A percentile compares a stretch with the other conserved stretches of the same genome.
phyloP scores from a whole-genome alignment of 2,113 vertebrate species.

The Spea bombifrons region DNA sequence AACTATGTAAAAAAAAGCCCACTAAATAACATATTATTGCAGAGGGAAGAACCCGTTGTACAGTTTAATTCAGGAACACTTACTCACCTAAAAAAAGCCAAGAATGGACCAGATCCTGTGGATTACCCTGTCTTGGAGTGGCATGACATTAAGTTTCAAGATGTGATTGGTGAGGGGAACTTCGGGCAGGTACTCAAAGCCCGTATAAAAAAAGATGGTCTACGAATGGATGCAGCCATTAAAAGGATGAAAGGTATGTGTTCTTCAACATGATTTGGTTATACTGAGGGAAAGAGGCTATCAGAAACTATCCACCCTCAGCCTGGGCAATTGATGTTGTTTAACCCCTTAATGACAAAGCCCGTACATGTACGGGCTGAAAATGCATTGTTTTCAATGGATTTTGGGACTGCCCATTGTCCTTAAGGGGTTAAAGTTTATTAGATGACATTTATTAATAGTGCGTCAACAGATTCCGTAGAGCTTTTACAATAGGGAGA shows the following conservation, averaged over 20 bases:
- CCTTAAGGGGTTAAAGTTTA: no score
- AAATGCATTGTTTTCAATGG: no score
- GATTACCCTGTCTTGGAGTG: conserved; percentile 84
- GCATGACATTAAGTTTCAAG: conserved; percentile 89
- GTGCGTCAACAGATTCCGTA: background rate
- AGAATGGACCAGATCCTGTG: conserved; percentile 72
- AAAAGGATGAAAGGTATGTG: conserved; percentile 84
- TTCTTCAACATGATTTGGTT: no score
- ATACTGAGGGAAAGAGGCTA: background rate
- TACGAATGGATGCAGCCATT: conserved; percentile 85
- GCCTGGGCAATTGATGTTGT: background rate
- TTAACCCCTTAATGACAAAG: background rate
- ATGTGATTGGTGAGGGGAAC: conserved; percentile 86
- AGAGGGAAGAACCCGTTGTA: conserved; percentile 85
- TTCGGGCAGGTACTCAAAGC: conserved; percentile 87
- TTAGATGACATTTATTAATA: background rate
- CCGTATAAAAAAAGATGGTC: conserved; percentile 84
- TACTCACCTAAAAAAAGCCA: conserved; percentile 73
- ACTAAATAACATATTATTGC: background rate
- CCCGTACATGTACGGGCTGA: no score
- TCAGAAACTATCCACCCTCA: background rate
- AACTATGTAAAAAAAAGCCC: no score
- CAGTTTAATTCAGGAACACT: conserved; percentile 84
- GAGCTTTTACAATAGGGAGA: no score
- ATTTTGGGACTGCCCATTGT: no score